Percentiles rank a stretch among this genome's conserved stretches.
Evolutionary conservation across 2,888 invertebrate genomes (phyloP).

Genomic region (Chloroclysta siterata): DNA sequence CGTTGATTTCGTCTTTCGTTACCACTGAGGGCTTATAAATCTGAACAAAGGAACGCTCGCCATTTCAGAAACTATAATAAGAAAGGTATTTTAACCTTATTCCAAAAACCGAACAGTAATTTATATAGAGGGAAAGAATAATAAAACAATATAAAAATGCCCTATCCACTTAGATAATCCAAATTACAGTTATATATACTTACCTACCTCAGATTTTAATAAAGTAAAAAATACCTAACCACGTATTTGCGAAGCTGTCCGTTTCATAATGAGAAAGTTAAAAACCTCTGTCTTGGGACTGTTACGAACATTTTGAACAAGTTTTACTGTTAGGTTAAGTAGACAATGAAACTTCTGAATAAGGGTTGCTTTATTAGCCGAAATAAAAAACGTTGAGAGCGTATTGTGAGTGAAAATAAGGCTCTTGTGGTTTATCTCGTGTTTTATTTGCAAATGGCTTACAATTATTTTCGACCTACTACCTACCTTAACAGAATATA

Average conservation of each 20-base stretch:
- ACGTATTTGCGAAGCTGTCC: slow-evolving; percentile 27
- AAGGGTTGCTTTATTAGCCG: slow-evolving; percentile 51
- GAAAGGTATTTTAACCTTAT: background rate
- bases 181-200: background rate
- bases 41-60: slow-evolving; percentile 29
- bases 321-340: slow-evolving; percentile 48
- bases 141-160: slow-evolving; percentile 4
- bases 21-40: slow-evolving; percentile 38
- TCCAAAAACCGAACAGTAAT: background rate
- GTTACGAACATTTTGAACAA: slow-evolving; percentile 44
- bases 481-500: background rate
- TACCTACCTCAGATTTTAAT: slow-evolving; percentile 4
- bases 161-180: background rate
- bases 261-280: slow-evolving; percentile 41
- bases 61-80: background rate
- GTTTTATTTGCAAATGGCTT: slow-evolving; percentile 29
- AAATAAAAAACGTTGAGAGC: slow-evolving; percentile 49
- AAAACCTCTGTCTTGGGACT: slow-evolving; percentile 42
- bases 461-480: background rate
- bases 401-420: slow-evolving; percentile 45
- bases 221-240: slow-evolving; percentile 24
- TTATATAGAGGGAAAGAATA: background rate
- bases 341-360: slow-evolving; percentile 57
- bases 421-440: slow-evolving; percentile 35
- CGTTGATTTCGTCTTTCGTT: slow-evolving; percentile 44